Percentiles rank a stretch among this genome's conserved stretches.
Evolutionary conservation across 2,113 vertebrate species (phyloP).

Genomic region (Alexandromys fortis): DNA sequence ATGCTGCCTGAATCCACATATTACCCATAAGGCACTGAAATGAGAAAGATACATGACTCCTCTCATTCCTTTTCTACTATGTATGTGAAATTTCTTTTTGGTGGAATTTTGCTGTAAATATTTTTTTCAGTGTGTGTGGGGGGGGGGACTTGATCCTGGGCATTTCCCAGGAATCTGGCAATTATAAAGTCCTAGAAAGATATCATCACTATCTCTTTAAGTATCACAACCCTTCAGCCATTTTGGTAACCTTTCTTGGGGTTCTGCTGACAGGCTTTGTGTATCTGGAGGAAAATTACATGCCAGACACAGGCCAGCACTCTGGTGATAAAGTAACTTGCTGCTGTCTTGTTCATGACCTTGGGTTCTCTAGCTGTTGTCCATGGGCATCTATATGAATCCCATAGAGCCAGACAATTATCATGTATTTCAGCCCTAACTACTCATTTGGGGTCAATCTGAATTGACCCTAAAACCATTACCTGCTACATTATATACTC

Average conservation of each 20-base stretch:
- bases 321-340: neutral
- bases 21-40: neutral
- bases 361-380: neutral
- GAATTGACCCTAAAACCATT: neutral
- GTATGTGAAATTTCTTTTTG: neutral
- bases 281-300: neutral
- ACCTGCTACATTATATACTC: neutral
- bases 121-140: neutral
- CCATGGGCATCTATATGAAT: neutral
- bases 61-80: neutral
- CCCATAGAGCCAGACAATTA: neutral
- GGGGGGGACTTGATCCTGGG: neutral
- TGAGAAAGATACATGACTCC: neutral
- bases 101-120: neutral
- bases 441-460: neutral
- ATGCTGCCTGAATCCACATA: neutral
- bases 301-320: neutral
- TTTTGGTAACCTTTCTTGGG: neutral
- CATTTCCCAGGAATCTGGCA: accelerated
- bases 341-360: neutral
- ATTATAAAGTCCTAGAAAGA: neutral
- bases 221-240: neutral
- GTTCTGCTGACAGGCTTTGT: neutral
- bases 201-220: neutral
- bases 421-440: neutral